These are phyloP conservation scores for Cetoscarus ocellatus DNA, from an alignment of 2,797 vertebrate species.

Conservation along the genomic window DNA sequence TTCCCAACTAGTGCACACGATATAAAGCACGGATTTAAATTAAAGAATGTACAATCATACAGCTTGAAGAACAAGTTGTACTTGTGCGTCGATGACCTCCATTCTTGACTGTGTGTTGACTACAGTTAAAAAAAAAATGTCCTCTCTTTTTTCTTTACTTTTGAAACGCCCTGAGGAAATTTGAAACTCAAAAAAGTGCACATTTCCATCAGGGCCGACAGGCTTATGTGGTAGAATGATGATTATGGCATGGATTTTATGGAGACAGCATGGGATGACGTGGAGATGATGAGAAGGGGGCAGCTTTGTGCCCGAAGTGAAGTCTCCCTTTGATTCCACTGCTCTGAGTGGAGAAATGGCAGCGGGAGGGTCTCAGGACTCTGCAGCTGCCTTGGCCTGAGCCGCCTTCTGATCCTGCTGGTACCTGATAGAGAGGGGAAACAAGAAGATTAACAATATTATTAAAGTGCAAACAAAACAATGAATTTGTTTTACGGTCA, in stretches of 20 bases:
- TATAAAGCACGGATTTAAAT: slow-evolving; percentile 53
- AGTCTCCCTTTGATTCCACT: slow-evolving; percentile 70
- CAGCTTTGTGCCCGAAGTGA: slow-evolving; percentile 23
- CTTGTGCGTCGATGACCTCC: slow-evolving; percentile 74
- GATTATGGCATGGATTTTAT: slow-evolving; percentile 65
- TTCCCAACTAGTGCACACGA: slow-evolving; percentile 40
- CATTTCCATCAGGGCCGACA: slow-evolving; percentile 65
- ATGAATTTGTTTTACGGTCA: neutral
- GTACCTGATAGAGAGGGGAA: slow-evolving; percentile 73
- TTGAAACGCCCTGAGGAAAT: slow-evolving; percentile 63
- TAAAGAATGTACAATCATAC: slow-evolving; percentile 69
- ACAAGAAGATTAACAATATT: rapidly evolving
- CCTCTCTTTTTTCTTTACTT: slow-evolving; percentile 4
- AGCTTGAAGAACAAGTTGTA: slow-evolving; percentile 50
- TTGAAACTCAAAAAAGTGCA: slow-evolving; percentile 60
- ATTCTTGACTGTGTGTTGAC: slow-evolving; percentile 55
- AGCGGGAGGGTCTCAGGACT: slow-evolving; percentile 68
- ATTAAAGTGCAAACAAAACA: neutral
- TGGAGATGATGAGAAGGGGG: slow-evolving; percentile 28
- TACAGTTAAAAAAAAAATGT: slow-evolving; percentile 54
- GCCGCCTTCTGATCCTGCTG: slow-evolving; percentile 89
- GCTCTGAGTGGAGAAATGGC: slow-evolving; percentile 31
- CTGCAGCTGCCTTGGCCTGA: slow-evolving; percentile 57
- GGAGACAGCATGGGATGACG: slow-evolving; percentile 46
- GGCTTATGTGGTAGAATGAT: slow-evolving; percentile 56